Evolutionary conservation across 2,113 vertebrate genomes (phyloP).

Genomic region (Rynchops niger): DNA sequence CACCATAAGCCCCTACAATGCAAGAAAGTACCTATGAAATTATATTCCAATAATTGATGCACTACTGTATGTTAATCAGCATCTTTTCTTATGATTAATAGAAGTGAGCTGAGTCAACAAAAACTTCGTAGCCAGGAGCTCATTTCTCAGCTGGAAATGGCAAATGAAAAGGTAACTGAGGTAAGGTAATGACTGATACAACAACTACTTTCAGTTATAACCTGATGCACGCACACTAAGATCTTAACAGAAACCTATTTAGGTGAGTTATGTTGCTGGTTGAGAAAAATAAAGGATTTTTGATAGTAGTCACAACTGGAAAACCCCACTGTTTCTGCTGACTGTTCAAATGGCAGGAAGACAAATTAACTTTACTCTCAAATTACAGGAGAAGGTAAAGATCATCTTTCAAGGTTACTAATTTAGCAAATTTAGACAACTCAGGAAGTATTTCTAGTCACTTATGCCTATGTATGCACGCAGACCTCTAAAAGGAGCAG

Average conservation of each 20-base stretch:
- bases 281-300: neutral
- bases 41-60: neutral
- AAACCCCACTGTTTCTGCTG: neutral
- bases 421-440: neutral
- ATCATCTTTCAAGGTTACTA: neutral
- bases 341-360: neutral
- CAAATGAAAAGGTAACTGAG: conserved; percentile 83
- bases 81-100: conserved; percentile 65
- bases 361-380: neutral
- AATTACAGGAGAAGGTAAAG: neutral
- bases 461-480: neutral
- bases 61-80: neutral
- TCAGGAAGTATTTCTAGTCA: neutral
- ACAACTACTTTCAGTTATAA: neutral
- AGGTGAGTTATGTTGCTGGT: neutral
- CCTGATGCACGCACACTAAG: neutral
- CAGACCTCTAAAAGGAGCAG: neutral
- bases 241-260: conserved; percentile 1
- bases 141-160: conserved; percentile 81
- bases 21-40: neutral
- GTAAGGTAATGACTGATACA: conserved; percentile 69
- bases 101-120: conserved; percentile 86
- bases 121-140: conserved; percentile 85
- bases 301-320: neutral
- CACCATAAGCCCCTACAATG: neutral